phyloP scores from a whole-genome alignment of 2,797 vertebrate species.

The Tympanoctomys barrerae region DNA sequence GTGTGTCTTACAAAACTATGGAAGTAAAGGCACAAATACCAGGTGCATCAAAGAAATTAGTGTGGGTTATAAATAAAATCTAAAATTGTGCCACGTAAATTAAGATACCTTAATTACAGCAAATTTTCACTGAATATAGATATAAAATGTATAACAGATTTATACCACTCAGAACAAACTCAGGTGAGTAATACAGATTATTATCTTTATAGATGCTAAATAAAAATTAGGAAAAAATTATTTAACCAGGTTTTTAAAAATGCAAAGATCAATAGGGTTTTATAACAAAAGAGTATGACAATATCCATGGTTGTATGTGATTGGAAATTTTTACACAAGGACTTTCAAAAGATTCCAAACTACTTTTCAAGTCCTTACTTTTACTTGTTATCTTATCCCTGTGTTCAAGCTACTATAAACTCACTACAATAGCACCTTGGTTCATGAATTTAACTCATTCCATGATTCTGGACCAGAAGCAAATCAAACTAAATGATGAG shows the following conservation, averaged over 20 bases:
- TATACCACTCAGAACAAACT: conserved; percentile 33
- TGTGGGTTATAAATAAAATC: background rate
- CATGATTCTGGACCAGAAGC: background rate
- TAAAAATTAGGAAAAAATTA: background rate
- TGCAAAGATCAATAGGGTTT: background rate
- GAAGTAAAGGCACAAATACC: background rate
- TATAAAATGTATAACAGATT: background rate
- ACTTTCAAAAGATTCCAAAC: background rate
- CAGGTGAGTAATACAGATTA: background rate
- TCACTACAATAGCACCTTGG: background rate
- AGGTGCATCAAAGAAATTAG: background rate
- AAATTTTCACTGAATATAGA: background rate
- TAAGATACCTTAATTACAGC: background rate
- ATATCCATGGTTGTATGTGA: background rate
- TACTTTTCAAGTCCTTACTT: background rate
- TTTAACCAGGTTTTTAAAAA: background rate
- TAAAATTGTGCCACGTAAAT: background rate
- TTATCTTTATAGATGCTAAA: background rate
- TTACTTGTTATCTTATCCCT: background rate
- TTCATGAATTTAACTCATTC: background rate
- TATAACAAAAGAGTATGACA: background rate
- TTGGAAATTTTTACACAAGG: background rate
- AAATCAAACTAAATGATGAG: background rate
- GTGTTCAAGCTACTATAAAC: background rate
- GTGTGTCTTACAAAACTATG: background rate